Conservation (phyloP, 2,797 vertebrate genomes). For the Silurus lanzhouensis region DNA sequence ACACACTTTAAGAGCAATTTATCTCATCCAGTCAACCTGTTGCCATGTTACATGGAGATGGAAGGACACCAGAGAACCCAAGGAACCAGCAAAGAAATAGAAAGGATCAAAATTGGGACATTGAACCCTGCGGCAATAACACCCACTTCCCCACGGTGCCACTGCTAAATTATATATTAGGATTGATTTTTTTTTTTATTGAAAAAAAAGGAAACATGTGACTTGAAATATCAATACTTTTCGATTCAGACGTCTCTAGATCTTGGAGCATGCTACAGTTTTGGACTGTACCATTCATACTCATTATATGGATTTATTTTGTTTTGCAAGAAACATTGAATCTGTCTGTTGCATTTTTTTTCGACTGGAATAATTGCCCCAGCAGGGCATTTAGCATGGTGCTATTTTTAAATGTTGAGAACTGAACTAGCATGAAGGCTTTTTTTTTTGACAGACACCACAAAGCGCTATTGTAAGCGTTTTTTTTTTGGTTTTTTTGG, state of each 20-base stretch:
- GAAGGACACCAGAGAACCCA: background rate
- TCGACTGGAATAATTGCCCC: background rate
- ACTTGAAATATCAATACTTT: slow-evolving; percentile 2
- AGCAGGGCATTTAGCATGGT: background rate
- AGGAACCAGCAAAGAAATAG: background rate
- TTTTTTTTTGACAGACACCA: background rate
- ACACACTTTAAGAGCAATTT: background rate
- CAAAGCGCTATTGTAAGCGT: background rate
- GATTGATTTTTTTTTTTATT: slow-evolving; percentile 2
- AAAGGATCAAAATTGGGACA: background rate
- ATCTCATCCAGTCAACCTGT: background rate
- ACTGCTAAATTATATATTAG: background rate
- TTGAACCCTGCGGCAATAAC: background rate
- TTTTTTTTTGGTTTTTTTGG: background rate
- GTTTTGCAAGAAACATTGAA: background rate
- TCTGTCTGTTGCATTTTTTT: background rate
- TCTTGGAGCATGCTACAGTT: background rate
- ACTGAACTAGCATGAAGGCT: background rate
- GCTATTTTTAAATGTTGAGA: background rate
- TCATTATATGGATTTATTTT: too few species aligned
- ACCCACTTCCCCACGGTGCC: background rate
- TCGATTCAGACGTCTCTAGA: background rate
- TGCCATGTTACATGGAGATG: background rate
- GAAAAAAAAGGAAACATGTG: background rate
- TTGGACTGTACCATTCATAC: background rate